Evolutionary conservation across 2,113 vertebrate species (phyloP), one percentile per base, ranked within the genome.

Genomic region (Notarius quadriscutis): DNA sequence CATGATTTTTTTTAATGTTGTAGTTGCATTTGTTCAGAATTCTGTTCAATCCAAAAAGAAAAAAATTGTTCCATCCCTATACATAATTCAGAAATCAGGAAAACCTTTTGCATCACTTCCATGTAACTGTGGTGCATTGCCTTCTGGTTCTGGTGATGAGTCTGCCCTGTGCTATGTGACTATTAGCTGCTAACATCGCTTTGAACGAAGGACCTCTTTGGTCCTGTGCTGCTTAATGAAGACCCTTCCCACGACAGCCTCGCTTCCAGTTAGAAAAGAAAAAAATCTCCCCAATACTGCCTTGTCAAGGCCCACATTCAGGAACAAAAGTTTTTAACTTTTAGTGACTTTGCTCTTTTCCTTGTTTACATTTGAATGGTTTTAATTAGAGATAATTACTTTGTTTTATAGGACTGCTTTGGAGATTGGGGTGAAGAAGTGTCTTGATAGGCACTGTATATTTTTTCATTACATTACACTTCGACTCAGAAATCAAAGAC

Each of bases 161-260:
- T 77, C 79, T 63, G 85, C 72, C 74, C 60, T 74, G 74, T 88
- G 80, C 86, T 89, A 62, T 85, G 51, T 72, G 78, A 89, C 88
- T 41, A 48, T 87, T 89, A 89, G 84, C 79, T n/a, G 48, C 81
- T 84, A 83, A 63, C 22, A 71, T 48, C 51, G 62, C 85, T 92
- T 41, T 41, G 41, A 91, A 91, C 91, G 87, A 92, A 90, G 88
- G 53, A 75, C 77, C 91, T 92, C 89, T 91, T 90, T 88, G 90
- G 85, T 62, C 41, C 60, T 51, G 51, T 14, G 25, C n/a, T 25
- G 20, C 85, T 86, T 89, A 90, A 91, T 90, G 84, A 88, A 88
- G 86, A 58, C 60, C 84, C 75, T 86, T 87, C 82, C 88, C 82
- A 67, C 1, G 80, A 48, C 50, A 25, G 51, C 80, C 71, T 86